Base-by-base conservation (phyloP, 2,113 vertebrate genomes). In the Tinamus guttatus region DNA sequence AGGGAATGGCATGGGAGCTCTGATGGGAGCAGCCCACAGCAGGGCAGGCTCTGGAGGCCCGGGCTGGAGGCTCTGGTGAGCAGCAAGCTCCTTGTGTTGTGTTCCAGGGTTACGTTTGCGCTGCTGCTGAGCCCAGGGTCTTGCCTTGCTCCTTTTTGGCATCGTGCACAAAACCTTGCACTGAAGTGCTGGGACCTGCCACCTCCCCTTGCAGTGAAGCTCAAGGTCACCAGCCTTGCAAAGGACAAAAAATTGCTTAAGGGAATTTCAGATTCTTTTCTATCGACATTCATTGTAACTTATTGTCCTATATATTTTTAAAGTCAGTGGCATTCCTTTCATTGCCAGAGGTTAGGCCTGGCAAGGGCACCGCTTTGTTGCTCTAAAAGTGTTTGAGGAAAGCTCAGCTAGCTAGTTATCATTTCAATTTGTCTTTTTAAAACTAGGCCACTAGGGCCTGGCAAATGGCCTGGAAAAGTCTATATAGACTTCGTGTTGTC, bases 391-490 rank as follows among this genome's bases (percentile, higher is more conserved):
- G 51, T 81, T 85, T 75, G 34, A 84, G 13, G 22, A 90, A 28
- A 89, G 73, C 73, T 64, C 94, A 90, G 76, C 69, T 88, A 81
- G 79, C 64, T 78, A 56, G 73, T 88, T 95, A 86, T 78, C 64
- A 65, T 94, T 95, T 94, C 80, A 88, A 91, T 97, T 88, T 95
- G 60, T 95, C 87, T 86, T 94, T 78, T 77, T 95, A 90, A 93
- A 96, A 92, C 82, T 88, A 95, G 92, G 80, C 76, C 90, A 93
- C 73, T 93, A 96, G 90, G 68, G 71, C 64, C 85, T 95, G 89
- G 91, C 91, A 95, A 90, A 91, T 78, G 82, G 73, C 94, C 94
- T 97, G 95, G 91, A 95, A 95, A 96, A 90, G 38, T 85, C 93
- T 70, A 67, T 82, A 78, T 81, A 93, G 93, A 67, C 73, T 62